A percentile compares a stretch with the other conserved stretches of the same genome.
phyloP scores from a whole-genome alignment of 2,113 vertebrate species.

The Aptenodytes patagonicus region DNA sequence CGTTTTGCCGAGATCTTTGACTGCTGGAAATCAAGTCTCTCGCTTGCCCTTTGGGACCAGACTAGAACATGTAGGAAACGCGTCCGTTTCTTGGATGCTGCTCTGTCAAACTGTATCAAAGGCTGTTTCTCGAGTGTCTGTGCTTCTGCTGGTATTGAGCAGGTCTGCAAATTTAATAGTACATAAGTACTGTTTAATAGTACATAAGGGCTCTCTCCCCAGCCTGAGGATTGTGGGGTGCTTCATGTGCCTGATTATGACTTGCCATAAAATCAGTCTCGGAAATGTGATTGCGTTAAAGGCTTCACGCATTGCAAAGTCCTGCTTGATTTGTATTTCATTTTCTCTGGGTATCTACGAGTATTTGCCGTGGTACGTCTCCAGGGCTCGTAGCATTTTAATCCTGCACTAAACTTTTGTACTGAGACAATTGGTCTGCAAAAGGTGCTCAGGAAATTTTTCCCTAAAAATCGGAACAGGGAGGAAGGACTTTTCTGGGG shows the following conservation, averaged over 20 bases:
- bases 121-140: neutral
- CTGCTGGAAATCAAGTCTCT: neutral
- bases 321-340: neutral
- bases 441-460: neutral
- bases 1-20: neutral
- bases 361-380: neutral
- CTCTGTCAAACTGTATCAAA: neutral
- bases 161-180: neutral
- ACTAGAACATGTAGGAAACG: neutral
- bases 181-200: too few relatives aligned
- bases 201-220: neutral
- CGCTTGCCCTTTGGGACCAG: neutral
- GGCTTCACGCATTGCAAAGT: neutral
- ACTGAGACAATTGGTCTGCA: neutral
- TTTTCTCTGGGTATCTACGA: neutral
- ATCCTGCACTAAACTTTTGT: neutral
- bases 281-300: neutral
- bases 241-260: neutral
- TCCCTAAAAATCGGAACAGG: neutral
- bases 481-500: neutral
- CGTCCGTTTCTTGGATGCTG: neutral
- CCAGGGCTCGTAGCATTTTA: neutral
- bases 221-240: neutral
- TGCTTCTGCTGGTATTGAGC: neutral
- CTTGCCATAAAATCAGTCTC: neutral